Evolutionary conservation across 53 echinoderm and acorn worm species (phyloP), one percentile per base, ranked within the genome.

Genomic region (Hippasteria phrygiana): DNA sequence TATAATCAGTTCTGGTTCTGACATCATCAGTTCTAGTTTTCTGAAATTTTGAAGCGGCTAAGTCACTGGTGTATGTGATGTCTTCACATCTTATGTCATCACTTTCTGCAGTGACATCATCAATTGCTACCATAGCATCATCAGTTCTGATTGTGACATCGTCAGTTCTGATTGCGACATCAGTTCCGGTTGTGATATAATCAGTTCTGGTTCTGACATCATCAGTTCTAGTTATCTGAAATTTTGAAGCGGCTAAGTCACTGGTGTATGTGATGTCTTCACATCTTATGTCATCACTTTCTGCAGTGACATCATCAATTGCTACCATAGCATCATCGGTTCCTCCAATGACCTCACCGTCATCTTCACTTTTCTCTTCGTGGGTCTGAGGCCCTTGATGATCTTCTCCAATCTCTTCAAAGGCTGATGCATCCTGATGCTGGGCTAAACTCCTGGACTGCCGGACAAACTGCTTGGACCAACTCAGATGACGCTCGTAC

Each of bases 401-500:
- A n/a, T 20, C 59, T 55, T 32, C 55, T 38, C n/a, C 33, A 59
- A 24, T 37, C 47, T 78, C 78, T 7, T 53, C 24, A 36, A 35
- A 35, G 13, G 38, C 13, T 2, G 24, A 24, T 37, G 8, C n/a
- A 16, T 78, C 55, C 55, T 18, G 63, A 62, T 81, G 73, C 8
- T 18, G 33, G 45, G 43, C 63, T 46, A 18, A 2, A 20, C 63
- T 40, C 32, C 1, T 40, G 13, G 51, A 26, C 90, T 94, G 91
- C 12, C 47, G 14, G 51, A 67, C 80, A 32, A 93, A 77, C 67
- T 91, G 92, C 63, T 89, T 92, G 17, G 85, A 87, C 97, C 97
- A 97, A 1, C 79, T 80, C 56, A 97, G 72, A 71, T 95, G 97
- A 22, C 95, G 83, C 67, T 95, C 93, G 90, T 97, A 97, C 67